A percentile compares a stretch with the other conserved stretches of the same genome.
Evolutionary conservation across 2,113 vertebrate species (phyloP).

Genomic region (Sterrhoptilus dennistouni): DNA sequence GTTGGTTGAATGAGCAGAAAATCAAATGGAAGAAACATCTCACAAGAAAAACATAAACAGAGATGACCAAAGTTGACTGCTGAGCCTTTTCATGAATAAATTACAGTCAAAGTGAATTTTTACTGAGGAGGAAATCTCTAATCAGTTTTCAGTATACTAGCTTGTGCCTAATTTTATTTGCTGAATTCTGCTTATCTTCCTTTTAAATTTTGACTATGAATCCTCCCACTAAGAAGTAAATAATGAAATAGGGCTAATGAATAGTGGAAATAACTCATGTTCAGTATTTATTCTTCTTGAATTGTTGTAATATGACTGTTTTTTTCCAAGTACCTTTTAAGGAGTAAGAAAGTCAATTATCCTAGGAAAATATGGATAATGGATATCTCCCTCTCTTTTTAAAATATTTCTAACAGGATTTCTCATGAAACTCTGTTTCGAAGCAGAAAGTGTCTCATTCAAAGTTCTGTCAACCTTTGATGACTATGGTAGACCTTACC

Average conservation of each 20-base stretch:
- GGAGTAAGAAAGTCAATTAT: neutral
- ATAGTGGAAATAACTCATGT: neutral
- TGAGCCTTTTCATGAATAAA: slow-evolving; percentile 34
- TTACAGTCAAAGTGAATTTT: slow-evolving; percentile 19
- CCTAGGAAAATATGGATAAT: neutral
- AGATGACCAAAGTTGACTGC: neutral
- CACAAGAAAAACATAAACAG: neutral
- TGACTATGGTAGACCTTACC: neutral
- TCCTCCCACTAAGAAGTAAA: neutral
- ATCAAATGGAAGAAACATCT: neutral
- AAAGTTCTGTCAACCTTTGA: neutral
- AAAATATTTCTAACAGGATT: neutral
- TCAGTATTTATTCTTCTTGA: neutral
- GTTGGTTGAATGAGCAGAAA: slow-evolving; percentile 13
- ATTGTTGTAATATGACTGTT: neutral
- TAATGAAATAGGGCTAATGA: neutral
- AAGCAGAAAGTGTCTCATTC: neutral
- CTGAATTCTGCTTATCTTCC: neutral
- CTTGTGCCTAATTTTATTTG: neutral
- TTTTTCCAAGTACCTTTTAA: neutral
- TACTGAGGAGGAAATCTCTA: neutral
- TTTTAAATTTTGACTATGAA: neutral
- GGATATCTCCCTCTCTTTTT: neutral
- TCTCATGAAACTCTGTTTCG: neutral
- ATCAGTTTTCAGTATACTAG: neutral